Percentiles rank a stretch among this genome's conserved stretches.
Conservation (phyloP, 2,113 vertebrate species). For the Zosterops hypoxanthus region DNA sequence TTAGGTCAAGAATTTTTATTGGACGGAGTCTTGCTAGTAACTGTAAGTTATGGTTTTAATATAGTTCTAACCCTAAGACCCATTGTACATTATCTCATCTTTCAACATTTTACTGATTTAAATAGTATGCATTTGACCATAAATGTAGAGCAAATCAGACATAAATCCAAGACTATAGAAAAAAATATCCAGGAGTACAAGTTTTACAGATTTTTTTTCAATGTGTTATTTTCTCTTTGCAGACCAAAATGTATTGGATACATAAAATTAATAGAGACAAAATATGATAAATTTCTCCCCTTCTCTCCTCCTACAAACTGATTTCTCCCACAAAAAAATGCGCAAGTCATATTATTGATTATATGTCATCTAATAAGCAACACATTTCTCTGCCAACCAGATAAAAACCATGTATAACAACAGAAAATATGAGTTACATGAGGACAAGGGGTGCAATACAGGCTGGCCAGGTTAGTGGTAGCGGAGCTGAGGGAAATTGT, state of each 20-base stretch:
- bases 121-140: background rate
- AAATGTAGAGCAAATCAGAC: background rate
- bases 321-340: background rate
- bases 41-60: background rate
- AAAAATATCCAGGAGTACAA: background rate
- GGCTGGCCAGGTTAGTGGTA: background rate
- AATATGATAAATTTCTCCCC: background rate
- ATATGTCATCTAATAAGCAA: background rate
- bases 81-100: background rate
- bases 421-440: background rate
- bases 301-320: background rate
- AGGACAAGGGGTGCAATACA: background rate
- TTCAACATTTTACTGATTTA: background rate
- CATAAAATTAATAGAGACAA: background rate
- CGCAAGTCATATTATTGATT: background rate
- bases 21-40: background rate
- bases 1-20: background rate
- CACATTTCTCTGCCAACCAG: background rate
- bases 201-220: background rate
- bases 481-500: background rate
- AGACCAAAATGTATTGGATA: background rate
- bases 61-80: background rate
- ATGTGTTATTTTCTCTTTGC: background rate
- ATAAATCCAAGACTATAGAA: background rate
- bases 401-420: background rate